These are phyloP conservation scores for Polypedilum vanderplanki DNA, from an alignment of 1,140 invertebrate species.

Conservation along the genomic window DNA sequence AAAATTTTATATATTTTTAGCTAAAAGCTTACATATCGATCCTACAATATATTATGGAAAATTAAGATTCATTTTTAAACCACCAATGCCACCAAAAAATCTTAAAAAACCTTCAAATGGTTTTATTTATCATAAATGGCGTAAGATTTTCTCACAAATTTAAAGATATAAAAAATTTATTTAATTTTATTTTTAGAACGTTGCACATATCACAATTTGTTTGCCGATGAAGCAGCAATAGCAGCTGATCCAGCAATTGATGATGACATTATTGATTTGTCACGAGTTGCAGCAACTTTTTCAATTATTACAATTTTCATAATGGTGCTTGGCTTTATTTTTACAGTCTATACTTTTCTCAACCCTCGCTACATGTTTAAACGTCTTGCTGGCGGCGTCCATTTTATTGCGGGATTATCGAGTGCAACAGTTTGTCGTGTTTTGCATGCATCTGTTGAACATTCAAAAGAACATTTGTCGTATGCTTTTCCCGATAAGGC, in stretches of 20 bases:
- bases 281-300: slow-evolving; percentile 75
- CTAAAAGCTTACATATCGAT: neutral
- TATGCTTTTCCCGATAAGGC: slow-evolving; percentile 62
- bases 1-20: slow-evolving; percentile 34
- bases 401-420: slow-evolving; percentile 68
- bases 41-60: slow-evolving; percentile 31
- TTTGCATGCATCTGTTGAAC: slow-evolving; percentile 61
- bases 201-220: slow-evolving; percentile 55
- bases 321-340: slow-evolving; percentile 71
- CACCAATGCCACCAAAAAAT: slow-evolving; percentile 39
- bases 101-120: slow-evolving; percentile 34
- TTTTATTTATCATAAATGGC: neutral
- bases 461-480: slow-evolving; percentile 58
- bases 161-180: neutral
- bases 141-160: neutral
- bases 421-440: slow-evolving; percentile 76
- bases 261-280: slow-evolving; percentile 61
- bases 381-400: slow-evolving; percentile 72
- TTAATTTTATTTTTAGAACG: slow-evolving; percentile 45
- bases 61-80: slow-evolving; percentile 39
- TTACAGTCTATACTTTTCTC: slow-evolving; percentile 77
- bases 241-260: slow-evolving; percentile 50
- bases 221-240: slow-evolving; percentile 48
- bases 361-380: slow-evolving; percentile 87
- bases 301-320: slow-evolving; percentile 72